Base-by-base conservation (phyloP, 2,888 invertebrate genomes). In the Meandrusa payeni region DNA sequence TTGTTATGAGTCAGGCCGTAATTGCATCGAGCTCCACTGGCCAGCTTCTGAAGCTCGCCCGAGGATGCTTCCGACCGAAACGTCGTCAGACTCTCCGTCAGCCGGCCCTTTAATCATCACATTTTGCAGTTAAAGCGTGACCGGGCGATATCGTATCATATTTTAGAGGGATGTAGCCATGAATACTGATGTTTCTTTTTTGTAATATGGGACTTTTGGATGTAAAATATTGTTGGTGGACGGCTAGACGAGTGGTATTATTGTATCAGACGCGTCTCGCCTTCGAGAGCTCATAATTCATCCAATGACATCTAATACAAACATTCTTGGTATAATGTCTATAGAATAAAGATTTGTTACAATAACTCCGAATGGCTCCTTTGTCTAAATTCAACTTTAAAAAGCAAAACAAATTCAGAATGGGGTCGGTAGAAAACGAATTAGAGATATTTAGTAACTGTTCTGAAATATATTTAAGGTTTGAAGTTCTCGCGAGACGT, bases 1-100 rank as follows among this genome's bases (percentile, higher is more conserved):
- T 79, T 77, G 75, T 64, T 62, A 72, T 79, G 83, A 81, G 60
- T 81, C 80, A 79, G 75, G 55, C 69, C 54, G 71, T 78, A 76
- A 80, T 80, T 73, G 74, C 75, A 70, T 73, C 73, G 65, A 66
- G 61, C 61, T 60, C 74, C 73, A 69, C 69, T 70, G 72, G 66
- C 61, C 55, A 47, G 64, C 61, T 64, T 60, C 56, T 69, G 66
- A 61, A 70, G 62, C 64, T 51, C 64, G 55, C 19, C 46, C 5
- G 3, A 4, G 52, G 36, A 31, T 42, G 41, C 39, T 36, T 19
- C 27, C 50, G 49, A 48, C 52, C 61, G 59, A 60, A 59, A 57
- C 61, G 31, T 54, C 52, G 47, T 42, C 45, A 37, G 48, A 26
- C 47, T 48, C 47, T 53, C 50, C 10, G 20, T 41, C 37, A 43